phyloP scores from a whole-genome alignment of 2,888 invertebrate species.

The Lepidochitona cinerea region DNA sequence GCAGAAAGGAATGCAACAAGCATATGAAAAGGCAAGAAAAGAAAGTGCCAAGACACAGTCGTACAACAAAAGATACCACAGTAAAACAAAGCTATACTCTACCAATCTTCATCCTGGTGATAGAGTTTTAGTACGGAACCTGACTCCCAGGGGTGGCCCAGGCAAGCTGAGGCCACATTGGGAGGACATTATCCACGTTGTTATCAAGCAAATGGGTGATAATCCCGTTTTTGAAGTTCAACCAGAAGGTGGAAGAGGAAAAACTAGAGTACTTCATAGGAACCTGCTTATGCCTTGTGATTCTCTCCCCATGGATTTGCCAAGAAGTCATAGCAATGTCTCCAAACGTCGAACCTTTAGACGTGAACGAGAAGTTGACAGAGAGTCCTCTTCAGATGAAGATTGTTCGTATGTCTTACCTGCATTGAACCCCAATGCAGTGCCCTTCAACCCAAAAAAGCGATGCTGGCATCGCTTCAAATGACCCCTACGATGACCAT shows the following conservation, averaged over 20 bases:
- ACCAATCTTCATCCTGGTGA: conserved; percentile 11
- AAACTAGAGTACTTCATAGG: conserved; percentile 4
- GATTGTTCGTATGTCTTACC: too few relatives aligned
- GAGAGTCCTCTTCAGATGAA: too few relatives aligned
- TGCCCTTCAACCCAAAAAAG: too few relatives aligned
- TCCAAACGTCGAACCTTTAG: too few relatives aligned
- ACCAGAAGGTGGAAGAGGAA: conserved; percentile 4
- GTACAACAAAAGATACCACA: conserved; percentile 8
- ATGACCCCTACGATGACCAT: too few relatives aligned
- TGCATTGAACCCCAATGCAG: too few relatives aligned
- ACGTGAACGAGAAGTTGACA: too few relatives aligned
- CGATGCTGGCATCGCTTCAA: too few relatives aligned
- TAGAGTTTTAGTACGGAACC: background rate
- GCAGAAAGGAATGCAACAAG: background rate
- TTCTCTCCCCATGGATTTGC: background rate
- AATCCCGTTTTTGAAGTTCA: conserved; percentile 18
- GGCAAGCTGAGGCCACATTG: conserved; percentile 11
- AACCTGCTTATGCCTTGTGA: conserved; percentile 12
- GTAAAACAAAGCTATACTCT: background rate
- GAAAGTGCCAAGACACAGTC: background rate
- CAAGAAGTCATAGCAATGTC: too few relatives aligned
- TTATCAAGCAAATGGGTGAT: conserved; percentile 5
- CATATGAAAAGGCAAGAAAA: conserved; percentile 4
- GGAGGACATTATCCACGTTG: conserved; percentile 12
- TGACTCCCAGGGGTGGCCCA: conserved; percentile 3